Conservation (phyloP, 2,797 vertebrate species). For the Galago senegalensis region DNA sequence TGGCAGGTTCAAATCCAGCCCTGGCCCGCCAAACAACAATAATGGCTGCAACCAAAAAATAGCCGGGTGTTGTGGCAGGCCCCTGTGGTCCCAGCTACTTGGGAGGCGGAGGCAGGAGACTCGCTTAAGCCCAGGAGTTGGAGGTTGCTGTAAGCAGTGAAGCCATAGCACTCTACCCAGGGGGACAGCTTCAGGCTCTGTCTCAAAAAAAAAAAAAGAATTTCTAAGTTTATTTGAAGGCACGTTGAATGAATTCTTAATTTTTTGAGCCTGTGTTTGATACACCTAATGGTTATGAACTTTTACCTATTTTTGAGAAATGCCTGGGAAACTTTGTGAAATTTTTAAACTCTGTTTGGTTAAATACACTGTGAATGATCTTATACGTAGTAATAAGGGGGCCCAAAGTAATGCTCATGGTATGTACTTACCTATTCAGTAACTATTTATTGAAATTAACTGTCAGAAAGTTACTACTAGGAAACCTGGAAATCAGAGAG, state of each 20-base stretch:
- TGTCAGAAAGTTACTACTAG: background rate
- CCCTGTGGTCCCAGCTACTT: no score
- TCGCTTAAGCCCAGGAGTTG: no score
- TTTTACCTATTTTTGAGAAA: constrained; percentile 20
- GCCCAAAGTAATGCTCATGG: background rate
- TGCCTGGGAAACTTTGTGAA: background rate
- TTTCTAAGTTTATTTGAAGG: background rate
- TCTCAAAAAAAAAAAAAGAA: background rate
- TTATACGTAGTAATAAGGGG: background rate
- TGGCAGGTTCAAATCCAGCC: no score
- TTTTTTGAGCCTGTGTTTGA: constrained; percentile 35
- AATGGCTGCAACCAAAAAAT: no score
- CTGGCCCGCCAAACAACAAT: no score
- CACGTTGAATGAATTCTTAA: background rate
- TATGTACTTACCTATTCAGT: background rate
- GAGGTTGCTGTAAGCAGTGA: no score
- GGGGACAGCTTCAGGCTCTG: no score
- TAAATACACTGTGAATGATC: background rate
- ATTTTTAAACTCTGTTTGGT: background rate
- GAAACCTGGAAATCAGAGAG: background rate
- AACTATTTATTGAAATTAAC: constrained; percentile 3
- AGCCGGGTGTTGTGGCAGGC: no score
- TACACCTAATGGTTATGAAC: background rate
- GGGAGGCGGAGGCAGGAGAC: no score
- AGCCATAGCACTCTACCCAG: no score